These are phyloP conservation scores for Pseudochromis fuscus DNA, from an alignment of 2,797 vertebrate species.

Conservation along the genomic window DNA sequence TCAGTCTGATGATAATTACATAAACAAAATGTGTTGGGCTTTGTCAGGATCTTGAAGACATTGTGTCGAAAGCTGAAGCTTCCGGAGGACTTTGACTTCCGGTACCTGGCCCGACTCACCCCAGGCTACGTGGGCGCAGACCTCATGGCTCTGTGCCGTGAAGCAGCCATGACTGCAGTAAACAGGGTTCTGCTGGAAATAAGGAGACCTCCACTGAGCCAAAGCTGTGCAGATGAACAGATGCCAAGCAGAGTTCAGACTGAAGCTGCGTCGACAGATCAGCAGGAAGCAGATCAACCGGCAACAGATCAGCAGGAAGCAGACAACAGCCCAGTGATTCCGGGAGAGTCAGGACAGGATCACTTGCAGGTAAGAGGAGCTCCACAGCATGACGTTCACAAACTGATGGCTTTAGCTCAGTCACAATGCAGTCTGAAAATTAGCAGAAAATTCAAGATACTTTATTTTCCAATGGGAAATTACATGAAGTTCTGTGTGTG, in stretches of 20 bases:
- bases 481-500: too few relatives aligned
- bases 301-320: neutral
- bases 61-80: conserved; percentile 93
- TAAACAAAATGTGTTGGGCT: neutral
- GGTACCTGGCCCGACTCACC: conserved; percentile 89
- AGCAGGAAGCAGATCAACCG: neutral
- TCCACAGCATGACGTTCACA: neutral
- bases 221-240: too few relatives aligned
- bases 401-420: too few relatives aligned
- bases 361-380: conserved; percentile 41
- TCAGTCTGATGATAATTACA: too few relatives aligned
- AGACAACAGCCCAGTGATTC: neutral
- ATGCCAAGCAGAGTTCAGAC: neutral
- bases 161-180: conserved; percentile 92
- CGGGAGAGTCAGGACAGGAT: neutral
- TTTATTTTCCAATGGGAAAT: too few relatives aligned
- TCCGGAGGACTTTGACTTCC: conserved; percentile 86
- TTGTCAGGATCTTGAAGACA: conserved; percentile 90
- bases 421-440: too few relatives aligned
- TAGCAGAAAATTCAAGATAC: too few relatives aligned
- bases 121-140: conserved; percentile 96
- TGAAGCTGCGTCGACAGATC: neutral
- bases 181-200: conserved; percentile 86
- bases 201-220: conserved; percentile 8
- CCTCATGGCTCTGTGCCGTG: conserved; percentile 94